Base-by-base conservation (phyloP, 2,888 invertebrate species). In the Drosophila mulleri region DNA sequence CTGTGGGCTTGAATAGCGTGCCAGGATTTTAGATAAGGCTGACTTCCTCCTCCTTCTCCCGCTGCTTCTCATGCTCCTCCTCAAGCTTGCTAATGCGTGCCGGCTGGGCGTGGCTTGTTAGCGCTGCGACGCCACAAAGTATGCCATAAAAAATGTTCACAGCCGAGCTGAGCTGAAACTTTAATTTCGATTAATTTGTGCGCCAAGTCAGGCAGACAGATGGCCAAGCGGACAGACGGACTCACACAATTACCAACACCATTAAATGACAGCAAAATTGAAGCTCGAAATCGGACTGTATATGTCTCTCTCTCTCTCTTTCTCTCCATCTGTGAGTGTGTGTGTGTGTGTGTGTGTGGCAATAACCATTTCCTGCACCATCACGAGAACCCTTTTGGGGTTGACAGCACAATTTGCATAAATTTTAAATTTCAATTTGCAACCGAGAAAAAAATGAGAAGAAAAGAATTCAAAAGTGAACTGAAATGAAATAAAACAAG, bases 381-480 rank as follows among this genome's bases (percentile, higher is more conserved):
- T 60, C 78, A 80, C n/a, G 64, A 62, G 65, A 67, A 73, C 73
- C 83, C 81, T 68, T 83, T 87, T 59, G 65, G 77, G 79, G 82
- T 83, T 88, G 84, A 86, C 89, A 88, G 83, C 70, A 78, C 67
- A 79, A 89, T 89, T 87, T 87, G 86, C 90, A 87, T 87, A 87
- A 85, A 87, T 89, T 87, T 87, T 89, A 87, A 87, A 87, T 87
- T 87, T 87, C 87, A 87, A 87, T 87, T 87, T 87, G 90, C 88
- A 72, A 71, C 48, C 61, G 41, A 62, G 67, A 59, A 61, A 64
- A 56, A 65, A 47, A 61, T 45, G 54, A 59, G 60, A 57, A 62
- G 45, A 50, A 37, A 42, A 26, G 39, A 68, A 54, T 39, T 54
- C 50, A 67, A 80, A 79, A 80, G 53, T 78, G 69, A 72, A 75